phyloP scores from a whole-genome alignment of 2,888 invertebrate species.

The Orchesellides sinensis region DNA sequence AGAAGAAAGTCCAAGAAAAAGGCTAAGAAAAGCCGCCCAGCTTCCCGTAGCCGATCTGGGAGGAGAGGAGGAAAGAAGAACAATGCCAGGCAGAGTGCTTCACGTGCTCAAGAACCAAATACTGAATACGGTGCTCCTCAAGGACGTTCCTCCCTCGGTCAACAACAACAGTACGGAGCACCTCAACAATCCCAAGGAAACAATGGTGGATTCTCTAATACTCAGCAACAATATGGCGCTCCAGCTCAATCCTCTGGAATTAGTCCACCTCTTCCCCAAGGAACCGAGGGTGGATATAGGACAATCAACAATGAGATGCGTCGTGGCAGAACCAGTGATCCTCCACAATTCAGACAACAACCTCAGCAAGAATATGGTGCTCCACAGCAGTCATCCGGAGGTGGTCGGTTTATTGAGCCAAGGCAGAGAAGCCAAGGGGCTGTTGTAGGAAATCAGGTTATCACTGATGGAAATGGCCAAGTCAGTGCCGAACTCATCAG shows the following conservation, averaged over 20 bases:
- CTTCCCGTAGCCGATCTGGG: too few species aligned
- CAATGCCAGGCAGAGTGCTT: neutral
- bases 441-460: conserved; percentile 1
- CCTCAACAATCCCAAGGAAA: conserved; percentile 10
- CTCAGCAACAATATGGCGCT: conserved; percentile 8
- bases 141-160: neutral
- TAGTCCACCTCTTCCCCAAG: neutral
- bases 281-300: neutral
- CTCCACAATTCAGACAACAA: conserved; percentile 4
- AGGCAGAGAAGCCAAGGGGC: neutral
- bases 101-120: conserved; percentile 1
- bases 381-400: neutral
- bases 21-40: too few species aligned
- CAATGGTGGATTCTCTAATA: conserved; percentile 9
- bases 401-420: conserved; percentile 11
- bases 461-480: neutral
- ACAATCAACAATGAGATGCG: conserved; percentile 8
- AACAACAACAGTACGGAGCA: conserved; percentile 21
- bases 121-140: conserved; percentile 9
- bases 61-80: neutral
- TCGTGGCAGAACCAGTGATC: conserved; percentile 21
- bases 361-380: conserved; percentile 15
- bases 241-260: conserved; percentile 14
- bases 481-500: conserved; percentile 21
- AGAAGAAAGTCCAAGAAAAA: neutral